Conservation (phyloP, 2,113 vertebrate species). For the Lasiurus cinereus region DNA sequence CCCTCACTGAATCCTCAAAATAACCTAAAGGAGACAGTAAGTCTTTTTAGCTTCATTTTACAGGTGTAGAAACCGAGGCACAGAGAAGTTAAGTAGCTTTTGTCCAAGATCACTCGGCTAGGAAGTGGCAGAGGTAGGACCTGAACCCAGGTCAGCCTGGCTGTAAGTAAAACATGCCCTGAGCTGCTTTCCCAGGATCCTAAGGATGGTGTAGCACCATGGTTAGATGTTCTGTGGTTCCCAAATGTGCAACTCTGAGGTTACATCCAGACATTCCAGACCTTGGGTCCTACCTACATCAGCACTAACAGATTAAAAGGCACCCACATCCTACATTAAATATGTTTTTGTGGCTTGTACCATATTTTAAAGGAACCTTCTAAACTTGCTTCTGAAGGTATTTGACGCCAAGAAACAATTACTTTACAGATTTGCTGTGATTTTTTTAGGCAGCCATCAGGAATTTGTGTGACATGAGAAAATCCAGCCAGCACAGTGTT, state of each 20-base stretch:
- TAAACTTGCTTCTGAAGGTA: constrained; percentile 35
- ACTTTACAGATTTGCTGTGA: constrained; percentile 26
- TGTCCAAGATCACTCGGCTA: not conserved
- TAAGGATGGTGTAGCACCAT: rapidly evolving
- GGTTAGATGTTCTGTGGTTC: not conserved
- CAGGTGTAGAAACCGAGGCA: not conserved
- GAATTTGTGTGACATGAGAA: not conserved
- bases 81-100: not conserved
- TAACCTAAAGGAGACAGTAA: not conserved
- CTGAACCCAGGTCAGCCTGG: not conserved
- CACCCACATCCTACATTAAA: not conserved
- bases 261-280: not conserved
- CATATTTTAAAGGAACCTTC: not conserved
- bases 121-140: not conserved
- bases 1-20: not conserved
- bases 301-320: not conserved
- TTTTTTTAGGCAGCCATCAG: not conserved
- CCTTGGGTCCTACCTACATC: not conserved
- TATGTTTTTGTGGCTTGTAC: not conserved
- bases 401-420: not conserved
- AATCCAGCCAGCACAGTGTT: constrained; percentile 33
- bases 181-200: not conserved
- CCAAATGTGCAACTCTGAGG: not conserved
- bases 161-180: not conserved
- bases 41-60: not conserved